Percentiles rank a stretch among this genome's conserved stretches.
These are phyloP conservation scores for Branchinecta lynchi DNA, from an alignment of 1,140 invertebrate species.

Conservation along the genomic window DNA sequence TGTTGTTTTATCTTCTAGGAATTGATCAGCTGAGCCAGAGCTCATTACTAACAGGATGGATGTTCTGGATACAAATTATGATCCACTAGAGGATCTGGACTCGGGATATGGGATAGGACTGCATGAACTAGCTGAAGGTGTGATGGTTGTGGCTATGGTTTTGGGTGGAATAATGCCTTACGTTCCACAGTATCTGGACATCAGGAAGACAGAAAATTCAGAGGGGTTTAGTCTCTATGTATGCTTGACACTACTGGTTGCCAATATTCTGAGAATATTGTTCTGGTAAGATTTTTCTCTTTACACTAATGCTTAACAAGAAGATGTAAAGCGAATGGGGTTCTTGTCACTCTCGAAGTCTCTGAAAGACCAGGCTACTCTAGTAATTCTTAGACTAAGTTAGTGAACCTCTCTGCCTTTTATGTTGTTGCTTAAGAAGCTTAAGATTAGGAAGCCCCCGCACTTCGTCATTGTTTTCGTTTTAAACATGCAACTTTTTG, in stretches of 20 bases:
- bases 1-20: too few relatives aligned
- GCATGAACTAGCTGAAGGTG: background rate
- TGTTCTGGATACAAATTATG: too few relatives aligned
- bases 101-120: too few relatives aligned
- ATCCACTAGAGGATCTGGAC: too few relatives aligned
- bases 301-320: too few relatives aligned
- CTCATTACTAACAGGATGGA: too few relatives aligned
- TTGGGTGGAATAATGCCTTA: slow-evolving; percentile 72
- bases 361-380: background rate
- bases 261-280: slow-evolving; percentile 87
- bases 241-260: slow-evolving; percentile 80
- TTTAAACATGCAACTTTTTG: too few relatives aligned
- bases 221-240: slow-evolving; percentile 94
- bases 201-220: slow-evolving; percentile 70
- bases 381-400: slow-evolving; percentile 7
- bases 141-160: slow-evolving; percentile 50
- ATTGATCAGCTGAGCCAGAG: too few relatives aligned
- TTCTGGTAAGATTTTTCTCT: slow-evolving; percentile 70
- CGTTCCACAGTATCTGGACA: slow-evolving; percentile 86
- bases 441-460: too few relatives aligned
- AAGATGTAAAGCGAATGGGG: background rate
- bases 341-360: background rate
- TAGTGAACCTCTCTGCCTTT: too few relatives aligned
- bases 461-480: too few relatives aligned
- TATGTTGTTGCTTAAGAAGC: too few relatives aligned